Evolutionary conservation across 2,888 invertebrate species (phyloP).

Genomic region (Pachycephus smyrnensis): DNA sequence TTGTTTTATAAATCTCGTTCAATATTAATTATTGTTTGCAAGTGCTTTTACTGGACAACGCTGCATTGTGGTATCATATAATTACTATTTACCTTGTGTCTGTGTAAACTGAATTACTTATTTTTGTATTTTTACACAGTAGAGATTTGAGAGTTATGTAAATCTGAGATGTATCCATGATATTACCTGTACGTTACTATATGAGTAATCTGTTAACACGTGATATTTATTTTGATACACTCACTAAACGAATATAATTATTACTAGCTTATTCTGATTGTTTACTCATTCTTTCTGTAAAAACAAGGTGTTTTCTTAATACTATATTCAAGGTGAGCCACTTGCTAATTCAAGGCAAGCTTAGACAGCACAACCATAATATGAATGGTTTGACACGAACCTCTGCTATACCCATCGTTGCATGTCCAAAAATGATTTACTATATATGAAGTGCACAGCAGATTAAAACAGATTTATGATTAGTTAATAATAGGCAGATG

Average conservation of each 20-base stretch:
- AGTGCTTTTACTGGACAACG: not conserved
- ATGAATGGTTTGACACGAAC: not conserved
- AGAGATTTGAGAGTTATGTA: not conserved
- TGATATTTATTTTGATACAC: not conserved
- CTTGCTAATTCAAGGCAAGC: slow-evolving; percentile 33
- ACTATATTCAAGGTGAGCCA: slow-evolving; percentile 39
- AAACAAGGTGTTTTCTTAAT: slow-evolving; percentile 5
- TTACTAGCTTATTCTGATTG: not conserved
- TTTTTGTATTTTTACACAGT: not conserved
- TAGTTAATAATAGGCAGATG: not conserved
- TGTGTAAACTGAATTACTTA: not conserved
- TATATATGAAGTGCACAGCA: not conserved
- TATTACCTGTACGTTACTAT: not conserved
- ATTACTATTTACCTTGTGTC: not conserved
- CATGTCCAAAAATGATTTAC: not conserved
- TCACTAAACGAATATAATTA: not conserved
- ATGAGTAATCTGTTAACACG: not conserved
- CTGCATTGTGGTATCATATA: not conserved
- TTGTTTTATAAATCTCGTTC: not conserved
- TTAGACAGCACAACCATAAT: slow-evolving; percentile 4
- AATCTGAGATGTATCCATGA: not conserved
- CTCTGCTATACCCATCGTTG: not conserved
- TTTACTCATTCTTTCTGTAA: not conserved
- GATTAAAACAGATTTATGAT: not conserved
- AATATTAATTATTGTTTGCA: not conserved